phyloP scores from a whole-genome alignment of 2,888 invertebrate genomes.

The Pyrrhosoma nymphula region DNA sequence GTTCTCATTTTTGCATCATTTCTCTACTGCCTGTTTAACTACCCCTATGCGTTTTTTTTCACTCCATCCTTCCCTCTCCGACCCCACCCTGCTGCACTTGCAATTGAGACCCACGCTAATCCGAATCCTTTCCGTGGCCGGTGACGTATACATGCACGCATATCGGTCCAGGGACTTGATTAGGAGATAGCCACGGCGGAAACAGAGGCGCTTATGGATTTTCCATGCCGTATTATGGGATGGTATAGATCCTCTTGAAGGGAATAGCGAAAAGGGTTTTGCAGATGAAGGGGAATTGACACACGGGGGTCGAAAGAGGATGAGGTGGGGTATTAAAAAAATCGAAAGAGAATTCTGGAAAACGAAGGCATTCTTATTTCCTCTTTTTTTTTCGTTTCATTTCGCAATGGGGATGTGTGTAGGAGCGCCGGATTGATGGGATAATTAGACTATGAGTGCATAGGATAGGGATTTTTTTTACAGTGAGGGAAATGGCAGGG shows the following conservation, averaged over 20 bases:
- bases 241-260: not conserved
- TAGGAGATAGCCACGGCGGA: not conserved
- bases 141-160: not conserved
- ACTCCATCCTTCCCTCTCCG: too few relatives aligned
- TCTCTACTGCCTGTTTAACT: not conserved
- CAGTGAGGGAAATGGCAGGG: not conserved
- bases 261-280: not conserved
- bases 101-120: not conserved
- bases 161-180: not conserved
- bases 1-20: not conserved
- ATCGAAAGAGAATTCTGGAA: not conserved
- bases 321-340: not conserved
- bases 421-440: not conserved
- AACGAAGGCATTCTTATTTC: not conserved
- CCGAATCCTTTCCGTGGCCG: not conserved
- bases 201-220: conserved; percentile 29
- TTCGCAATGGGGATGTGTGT: not conserved
- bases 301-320: not conserved
- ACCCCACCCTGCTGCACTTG: not conserved
- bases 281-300: not conserved
- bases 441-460: conserved; percentile 54
- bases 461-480: not conserved
- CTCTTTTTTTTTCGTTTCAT: not conserved
- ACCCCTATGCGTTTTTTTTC: not conserved
- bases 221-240: not conserved